Percentiles rank a stretch among this genome's conserved stretches.
These are phyloP conservation scores for Mimas tiliae DNA, from an alignment of 2,888 invertebrate genomes.

Conservation along the genomic window DNA sequence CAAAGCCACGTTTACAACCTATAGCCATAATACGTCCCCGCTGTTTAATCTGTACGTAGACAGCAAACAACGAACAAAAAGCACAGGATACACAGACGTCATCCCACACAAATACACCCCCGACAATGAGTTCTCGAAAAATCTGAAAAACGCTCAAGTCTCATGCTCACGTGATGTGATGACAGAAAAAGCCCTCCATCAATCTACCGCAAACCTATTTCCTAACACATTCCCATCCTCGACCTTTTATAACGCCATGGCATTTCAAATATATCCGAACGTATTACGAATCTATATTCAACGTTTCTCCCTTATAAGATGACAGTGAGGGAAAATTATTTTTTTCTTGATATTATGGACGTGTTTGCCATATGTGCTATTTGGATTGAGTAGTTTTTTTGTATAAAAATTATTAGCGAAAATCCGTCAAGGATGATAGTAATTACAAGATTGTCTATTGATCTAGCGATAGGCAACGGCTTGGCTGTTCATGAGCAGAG, in stretches of 20 bases:
- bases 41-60: conserved; percentile 20
- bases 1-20: too few species aligned
- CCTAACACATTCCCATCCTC: conserved; percentile 61
- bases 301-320: conserved; percentile 43
- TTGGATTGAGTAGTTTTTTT: background rate
- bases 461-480: too few species aligned
- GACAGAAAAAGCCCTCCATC: conserved; percentile 76
- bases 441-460: too few species aligned
- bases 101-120: conserved; percentile 48
- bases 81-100: conserved; percentile 51
- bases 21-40: background rate
- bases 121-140: conserved; percentile 58
- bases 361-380: background rate
- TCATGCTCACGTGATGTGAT: conserved; percentile 64
- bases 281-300: conserved; percentile 56
- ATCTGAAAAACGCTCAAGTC: conserved; percentile 61
- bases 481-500: too few species aligned
- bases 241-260: conserved; percentile 63
- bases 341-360: background rate
- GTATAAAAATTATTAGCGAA: background rate
- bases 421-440: background rate
- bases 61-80: conserved; percentile 37
- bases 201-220: conserved; percentile 67
- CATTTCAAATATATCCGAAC: conserved; percentile 64
- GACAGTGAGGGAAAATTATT: conserved; percentile 29